Conservation (phyloP, 2,113 vertebrate species). For the Chrysochloris asiatica region DNA sequence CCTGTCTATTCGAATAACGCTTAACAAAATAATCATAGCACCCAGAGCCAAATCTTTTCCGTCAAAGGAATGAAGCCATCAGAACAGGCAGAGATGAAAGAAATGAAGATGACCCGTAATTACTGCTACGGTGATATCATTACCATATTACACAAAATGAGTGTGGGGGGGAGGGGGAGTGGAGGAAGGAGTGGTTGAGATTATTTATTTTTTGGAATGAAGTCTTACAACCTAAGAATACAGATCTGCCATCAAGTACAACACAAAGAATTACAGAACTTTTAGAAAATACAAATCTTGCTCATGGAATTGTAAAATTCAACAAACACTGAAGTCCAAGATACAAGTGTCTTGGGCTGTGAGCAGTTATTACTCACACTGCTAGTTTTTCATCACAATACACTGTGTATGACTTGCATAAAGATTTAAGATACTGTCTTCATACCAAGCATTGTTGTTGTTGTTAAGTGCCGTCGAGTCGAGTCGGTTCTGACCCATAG, state of each 20-base stretch:
- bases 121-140: conserved; percentile 89
- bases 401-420: conserved; percentile 58
- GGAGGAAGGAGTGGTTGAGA: conserved; percentile 71
- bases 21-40: conserved; percentile 96
- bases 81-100: conserved; percentile 92
- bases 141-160: conserved; percentile 90
- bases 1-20: conserved; percentile 97
- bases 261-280: conserved; percentile 77
- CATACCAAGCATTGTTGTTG: conserved; percentile 36
- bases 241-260: conserved; percentile 79
- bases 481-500: too few species aligned
- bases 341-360: conserved; percentile 61
- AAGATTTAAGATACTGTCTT: conserved; percentile 76
- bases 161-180: conserved; percentile 75
- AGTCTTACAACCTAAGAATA: conserved; percentile 83
- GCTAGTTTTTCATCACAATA: conserved; percentile 70
- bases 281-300: conserved; percentile 73
- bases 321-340: conserved; percentile 63
- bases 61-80: conserved; percentile 92
- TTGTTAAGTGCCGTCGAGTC: too few species aligned
- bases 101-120: conserved; percentile 93
- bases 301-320: conserved; percentile 78
- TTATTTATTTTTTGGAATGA: conserved; percentile 88
- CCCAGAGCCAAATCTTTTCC: conserved; percentile 86
- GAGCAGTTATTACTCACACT: conserved; percentile 66